A percentile compares a stretch with the other conserved stretches of the same genome.
phyloP scores from a whole-genome alignment of 1,140 invertebrate genomes.

The Belonocnema kinseyi region DNA sequence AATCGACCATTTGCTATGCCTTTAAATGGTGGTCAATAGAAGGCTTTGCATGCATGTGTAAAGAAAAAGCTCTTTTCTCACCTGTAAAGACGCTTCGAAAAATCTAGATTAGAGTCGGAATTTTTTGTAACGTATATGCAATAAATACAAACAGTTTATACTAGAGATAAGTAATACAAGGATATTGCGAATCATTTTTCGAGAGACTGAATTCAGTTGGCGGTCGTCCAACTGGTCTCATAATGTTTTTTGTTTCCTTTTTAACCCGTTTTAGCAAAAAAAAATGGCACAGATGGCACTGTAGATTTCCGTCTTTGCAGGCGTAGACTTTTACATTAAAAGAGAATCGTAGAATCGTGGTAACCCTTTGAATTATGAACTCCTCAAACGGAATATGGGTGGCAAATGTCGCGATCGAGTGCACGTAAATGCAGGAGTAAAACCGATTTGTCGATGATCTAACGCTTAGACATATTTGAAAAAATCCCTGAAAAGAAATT shows the following conservation, averaged over 20 bases:
- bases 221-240: conserved; percentile 35
- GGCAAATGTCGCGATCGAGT: background rate
- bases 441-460: background rate
- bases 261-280: background rate
- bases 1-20: background rate
- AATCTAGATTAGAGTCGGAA: background rate
- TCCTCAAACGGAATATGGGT: background rate
- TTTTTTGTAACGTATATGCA: conserved; percentile 30
- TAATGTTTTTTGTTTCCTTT: conserved; percentile 31
- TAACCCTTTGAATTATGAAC: conserved; percentile 22
- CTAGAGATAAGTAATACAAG: conserved; percentile 29
- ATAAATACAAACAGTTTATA: conserved; percentile 42
- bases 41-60: background rate
- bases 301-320: conserved; percentile 46
- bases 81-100: background rate
- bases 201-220: background rate
- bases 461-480: background rate
- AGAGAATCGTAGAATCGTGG: conserved; percentile 32
- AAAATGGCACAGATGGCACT: conserved; percentile 35
- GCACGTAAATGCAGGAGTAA: conserved; percentile 1
- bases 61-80: conserved; percentile 3
- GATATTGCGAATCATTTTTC: conserved; percentile 30
- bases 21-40: background rate
- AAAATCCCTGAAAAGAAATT: background rate
- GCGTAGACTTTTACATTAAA: conserved; percentile 7